Percentiles rank a stretch among this genome's conserved stretches.
Conservation (phyloP, 2,113 vertebrate species). For the Cavia porcellus region DNA sequence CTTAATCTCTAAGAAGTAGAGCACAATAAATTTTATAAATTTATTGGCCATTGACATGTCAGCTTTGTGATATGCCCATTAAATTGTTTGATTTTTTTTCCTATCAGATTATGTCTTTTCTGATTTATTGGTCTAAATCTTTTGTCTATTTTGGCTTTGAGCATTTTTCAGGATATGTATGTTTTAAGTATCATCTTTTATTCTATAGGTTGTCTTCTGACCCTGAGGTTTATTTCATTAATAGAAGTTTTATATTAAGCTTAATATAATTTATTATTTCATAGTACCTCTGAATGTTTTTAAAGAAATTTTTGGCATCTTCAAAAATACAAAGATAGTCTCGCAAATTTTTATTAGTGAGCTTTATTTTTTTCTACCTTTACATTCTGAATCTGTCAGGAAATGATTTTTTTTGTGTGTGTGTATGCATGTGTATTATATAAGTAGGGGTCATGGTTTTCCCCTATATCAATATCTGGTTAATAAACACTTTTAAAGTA, state of each 20-base stretch:
- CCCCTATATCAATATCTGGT: neutral
- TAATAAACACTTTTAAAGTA: neutral
- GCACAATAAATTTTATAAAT: neutral
- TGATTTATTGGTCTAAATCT: neutral
- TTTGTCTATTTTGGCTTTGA: neutral
- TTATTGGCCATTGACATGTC: neutral
- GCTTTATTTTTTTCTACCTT: slow-evolving; percentile 4
- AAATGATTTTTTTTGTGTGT: neutral
- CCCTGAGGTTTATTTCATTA: neutral
- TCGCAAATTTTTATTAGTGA: neutral
- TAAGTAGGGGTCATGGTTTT: neutral
- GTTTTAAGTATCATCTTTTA: neutral
- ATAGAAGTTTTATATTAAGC: neutral
- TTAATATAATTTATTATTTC: neutral
- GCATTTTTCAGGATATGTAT: neutral
- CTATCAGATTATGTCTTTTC: neutral
- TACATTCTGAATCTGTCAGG: neutral
- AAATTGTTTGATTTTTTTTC: neutral
- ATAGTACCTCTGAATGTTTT: neutral
- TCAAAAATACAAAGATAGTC: neutral
- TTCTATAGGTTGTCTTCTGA: neutral
- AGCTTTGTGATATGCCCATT: neutral
- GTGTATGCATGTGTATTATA: neutral
- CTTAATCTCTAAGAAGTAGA: neutral
- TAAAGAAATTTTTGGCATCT: neutral